A percentile compares a stretch with the other conserved stretches of the same genome.
phyloP scores from a whole-genome alignment of 1,140 invertebrate species.

The Zaprionus davidi region DNA sequence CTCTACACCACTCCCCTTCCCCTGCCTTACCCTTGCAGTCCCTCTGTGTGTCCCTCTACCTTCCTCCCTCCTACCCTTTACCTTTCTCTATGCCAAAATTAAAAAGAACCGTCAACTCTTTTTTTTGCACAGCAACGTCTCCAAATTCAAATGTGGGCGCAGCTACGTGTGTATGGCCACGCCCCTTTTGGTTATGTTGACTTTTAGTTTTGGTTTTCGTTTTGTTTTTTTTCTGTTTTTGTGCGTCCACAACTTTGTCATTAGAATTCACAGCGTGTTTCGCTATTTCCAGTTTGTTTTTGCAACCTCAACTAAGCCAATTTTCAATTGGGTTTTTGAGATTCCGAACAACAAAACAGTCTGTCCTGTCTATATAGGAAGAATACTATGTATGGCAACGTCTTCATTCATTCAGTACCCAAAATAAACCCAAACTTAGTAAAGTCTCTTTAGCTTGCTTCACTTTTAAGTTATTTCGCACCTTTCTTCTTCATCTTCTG shows the following conservation, averaged over 20 bases:
- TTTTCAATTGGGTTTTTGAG: conserved; percentile 34
- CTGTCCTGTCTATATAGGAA: neutral
- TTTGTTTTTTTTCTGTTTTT: conserved; percentile 18
- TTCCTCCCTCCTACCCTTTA: neutral
- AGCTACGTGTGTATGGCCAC: conserved; percentile 45
- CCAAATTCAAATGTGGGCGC: conserved; percentile 60
- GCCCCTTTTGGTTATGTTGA: conserved; percentile 42
- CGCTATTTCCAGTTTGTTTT: conserved; percentile 7
- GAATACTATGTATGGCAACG: neutral
- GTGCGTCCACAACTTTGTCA: conserved; percentile 20
- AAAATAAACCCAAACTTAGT: neutral
- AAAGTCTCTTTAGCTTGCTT: neutral
- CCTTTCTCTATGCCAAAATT: conserved; percentile 45
- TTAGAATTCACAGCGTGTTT: conserved; percentile 48
- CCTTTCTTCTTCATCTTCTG: neutral
- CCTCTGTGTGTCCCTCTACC: no score
- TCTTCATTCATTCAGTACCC: no score
- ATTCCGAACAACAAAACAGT: conserved; percentile 2
- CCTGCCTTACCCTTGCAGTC: neutral
- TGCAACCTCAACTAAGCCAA: conserved; percentile 17
- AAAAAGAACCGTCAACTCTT: conserved; percentile 70
- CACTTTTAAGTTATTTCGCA: conserved; percentile 4
- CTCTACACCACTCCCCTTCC: neutral
- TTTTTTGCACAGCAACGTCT: conserved; percentile 29
- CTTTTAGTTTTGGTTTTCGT: conserved; percentile 54